Evolutionary conservation across 2,888 invertebrate genomes (phyloP).

Genomic region (Zeuzera pyrina): DNA sequence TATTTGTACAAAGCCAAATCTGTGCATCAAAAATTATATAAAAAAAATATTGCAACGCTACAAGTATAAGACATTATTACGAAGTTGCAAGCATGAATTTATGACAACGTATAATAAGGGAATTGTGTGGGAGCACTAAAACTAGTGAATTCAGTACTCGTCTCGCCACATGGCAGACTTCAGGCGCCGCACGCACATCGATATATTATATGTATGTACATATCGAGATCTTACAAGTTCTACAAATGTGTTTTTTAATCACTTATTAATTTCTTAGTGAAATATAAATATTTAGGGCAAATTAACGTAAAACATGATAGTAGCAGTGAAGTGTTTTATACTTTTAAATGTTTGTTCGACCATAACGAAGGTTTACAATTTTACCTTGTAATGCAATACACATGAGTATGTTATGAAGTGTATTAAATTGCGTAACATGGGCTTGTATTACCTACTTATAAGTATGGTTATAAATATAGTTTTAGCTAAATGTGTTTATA

Average conservation of each 20-base stretch:
- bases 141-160: conserved; percentile 46
- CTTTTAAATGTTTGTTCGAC: conserved; percentile 37
- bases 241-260: no score
- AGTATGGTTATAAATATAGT: not conserved
- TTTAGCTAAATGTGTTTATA: not conserved
- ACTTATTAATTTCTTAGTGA: no score
- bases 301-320: no score
- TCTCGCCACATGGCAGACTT: conserved; percentile 59
- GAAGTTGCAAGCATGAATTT: conserved; percentile 24
- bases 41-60: not conserved
- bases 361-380: conserved; percentile 40
- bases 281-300: no score
- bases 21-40: not conserved
- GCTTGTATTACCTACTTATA: no score
- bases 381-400: conserved; percentile 37
- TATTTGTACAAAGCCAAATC: no score
- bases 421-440: conserved; percentile 35
- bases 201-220: no score
- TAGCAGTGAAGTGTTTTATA: no score
- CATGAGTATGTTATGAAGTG: conserved; percentile 12
- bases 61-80: conserved; percentile 11
- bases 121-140: conserved; percentile 56
- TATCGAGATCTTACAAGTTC: no score
- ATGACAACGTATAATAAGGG: conserved; percentile 34
- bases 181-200: conserved; percentile 53